Conservation (phyloP, 2,113 vertebrate species). For the Tupaia tana region DNA sequence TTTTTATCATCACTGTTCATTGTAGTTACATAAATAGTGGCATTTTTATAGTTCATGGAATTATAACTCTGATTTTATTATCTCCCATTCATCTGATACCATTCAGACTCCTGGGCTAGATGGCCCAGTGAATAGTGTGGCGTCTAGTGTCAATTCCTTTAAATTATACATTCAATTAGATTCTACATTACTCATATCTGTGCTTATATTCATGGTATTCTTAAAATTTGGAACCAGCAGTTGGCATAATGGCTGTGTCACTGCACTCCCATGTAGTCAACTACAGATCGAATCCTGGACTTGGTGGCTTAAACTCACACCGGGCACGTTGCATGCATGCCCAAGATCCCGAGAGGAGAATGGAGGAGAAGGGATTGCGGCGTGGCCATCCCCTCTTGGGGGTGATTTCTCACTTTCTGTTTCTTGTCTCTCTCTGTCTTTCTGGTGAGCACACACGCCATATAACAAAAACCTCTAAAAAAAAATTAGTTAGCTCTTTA, state of each 20-base stretch:
- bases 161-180: not conserved
- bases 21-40: not conserved
- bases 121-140: not conserved
- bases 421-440: no score
- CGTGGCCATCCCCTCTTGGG: no score
- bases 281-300: no score
- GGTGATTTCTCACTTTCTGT: no score
- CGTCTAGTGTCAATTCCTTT: not conserved
- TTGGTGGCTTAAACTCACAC: no score
- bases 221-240: not conserved
- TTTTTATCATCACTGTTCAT: not conserved
- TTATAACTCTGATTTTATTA: constrained; percentile 11
- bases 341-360: no score
- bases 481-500: not conserved
- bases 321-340: no score
- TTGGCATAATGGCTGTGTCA: no score
- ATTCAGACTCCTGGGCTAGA: not conserved
- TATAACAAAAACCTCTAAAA: no score
- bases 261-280: no score
- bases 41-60: not conserved
- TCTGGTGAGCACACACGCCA: no score
- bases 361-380: no score
- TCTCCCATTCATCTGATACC: not conserved
- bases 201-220: not conserved
- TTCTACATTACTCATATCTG: not conserved